Percentiles rank a stretch among this genome's conserved stretches.
Evolutionary conservation across 2,797 vertebrate genomes (phyloP).

Genomic region (Vultur gryphus): DNA sequence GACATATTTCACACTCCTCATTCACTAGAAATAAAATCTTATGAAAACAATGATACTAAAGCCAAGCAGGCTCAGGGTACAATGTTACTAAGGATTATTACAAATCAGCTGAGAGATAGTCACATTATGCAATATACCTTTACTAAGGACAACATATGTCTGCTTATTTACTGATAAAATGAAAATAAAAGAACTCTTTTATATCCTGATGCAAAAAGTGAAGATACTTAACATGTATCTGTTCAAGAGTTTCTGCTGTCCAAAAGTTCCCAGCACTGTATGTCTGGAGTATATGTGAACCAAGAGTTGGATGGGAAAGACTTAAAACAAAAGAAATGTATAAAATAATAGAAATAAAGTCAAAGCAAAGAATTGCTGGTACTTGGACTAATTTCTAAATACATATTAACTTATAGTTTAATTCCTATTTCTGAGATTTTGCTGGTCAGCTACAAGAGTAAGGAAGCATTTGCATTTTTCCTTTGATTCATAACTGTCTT

Average conservation of each 20-base stretch:
- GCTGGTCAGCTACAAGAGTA: not conserved
- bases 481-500: not conserved
- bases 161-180: not conserved
- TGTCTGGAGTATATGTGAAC: not conserved
- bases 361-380: not conserved
- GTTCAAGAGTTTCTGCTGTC: not conserved
- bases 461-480: not conserved
- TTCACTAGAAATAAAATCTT: not conserved
- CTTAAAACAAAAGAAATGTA: not conserved
- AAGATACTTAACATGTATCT: not conserved
- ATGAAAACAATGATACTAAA: not conserved
- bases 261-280: not conserved
- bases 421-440: not conserved
- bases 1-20: not conserved
- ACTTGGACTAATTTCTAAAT: not conserved
- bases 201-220: not conserved
- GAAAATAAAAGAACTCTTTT: not conserved
- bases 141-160: not conserved
- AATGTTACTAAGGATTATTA: not conserved
- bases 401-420: not conserved
- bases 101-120: not conserved
- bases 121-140: not conserved
- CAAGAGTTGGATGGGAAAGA: not conserved
- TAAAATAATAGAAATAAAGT: not conserved
- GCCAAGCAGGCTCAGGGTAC: not conserved